Evolutionary conservation across 2,888 invertebrate species (phyloP).

Genomic region (Cosmorhoe ocellata): DNA sequence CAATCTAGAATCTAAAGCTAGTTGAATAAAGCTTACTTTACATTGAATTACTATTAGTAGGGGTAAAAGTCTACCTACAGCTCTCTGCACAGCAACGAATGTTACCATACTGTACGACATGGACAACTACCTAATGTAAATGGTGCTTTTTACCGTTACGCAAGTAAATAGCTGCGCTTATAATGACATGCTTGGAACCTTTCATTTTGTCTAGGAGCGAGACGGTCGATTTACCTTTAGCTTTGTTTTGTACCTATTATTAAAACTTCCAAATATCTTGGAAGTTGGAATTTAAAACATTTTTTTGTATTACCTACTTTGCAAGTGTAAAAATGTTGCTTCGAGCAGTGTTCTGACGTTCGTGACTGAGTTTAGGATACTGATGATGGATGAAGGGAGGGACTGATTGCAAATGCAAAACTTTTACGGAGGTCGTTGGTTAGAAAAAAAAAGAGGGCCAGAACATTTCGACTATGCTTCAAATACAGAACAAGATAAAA

Average conservation of each 20-base stretch:
- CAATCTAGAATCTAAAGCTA: too few species aligned
- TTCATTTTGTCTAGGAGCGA: constrained; percentile 45
- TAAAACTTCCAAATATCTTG: neutral
- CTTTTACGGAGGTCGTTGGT: too few species aligned
- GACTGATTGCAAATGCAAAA: too few species aligned
- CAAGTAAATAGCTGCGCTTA: constrained; percentile 63
- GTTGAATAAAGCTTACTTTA: constrained; percentile 1
- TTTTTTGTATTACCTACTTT: neutral
- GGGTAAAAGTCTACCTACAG: constrained; percentile 39
- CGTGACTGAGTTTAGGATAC: too few species aligned
- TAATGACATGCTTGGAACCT: constrained; percentile 59
- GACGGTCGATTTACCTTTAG: constrained; percentile 52
- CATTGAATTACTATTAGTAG: neutral
- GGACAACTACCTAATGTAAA: constrained; percentile 58
- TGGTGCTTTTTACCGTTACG: constrained; percentile 70
- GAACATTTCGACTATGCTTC: too few species aligned
- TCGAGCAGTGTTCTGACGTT: too few species aligned
- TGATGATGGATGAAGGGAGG: too few species aligned
- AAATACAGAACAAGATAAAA: too few species aligned
- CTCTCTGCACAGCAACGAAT: constrained; percentile 36
- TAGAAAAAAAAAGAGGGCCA: too few species aligned
- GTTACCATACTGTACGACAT: constrained; percentile 51
- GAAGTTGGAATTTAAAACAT: neutral
- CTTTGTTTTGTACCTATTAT: constrained; percentile 21
- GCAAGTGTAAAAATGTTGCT: neutral